Conservation (phyloP, 2,113 vertebrate species). For the Nasalis larvatus region DNA sequence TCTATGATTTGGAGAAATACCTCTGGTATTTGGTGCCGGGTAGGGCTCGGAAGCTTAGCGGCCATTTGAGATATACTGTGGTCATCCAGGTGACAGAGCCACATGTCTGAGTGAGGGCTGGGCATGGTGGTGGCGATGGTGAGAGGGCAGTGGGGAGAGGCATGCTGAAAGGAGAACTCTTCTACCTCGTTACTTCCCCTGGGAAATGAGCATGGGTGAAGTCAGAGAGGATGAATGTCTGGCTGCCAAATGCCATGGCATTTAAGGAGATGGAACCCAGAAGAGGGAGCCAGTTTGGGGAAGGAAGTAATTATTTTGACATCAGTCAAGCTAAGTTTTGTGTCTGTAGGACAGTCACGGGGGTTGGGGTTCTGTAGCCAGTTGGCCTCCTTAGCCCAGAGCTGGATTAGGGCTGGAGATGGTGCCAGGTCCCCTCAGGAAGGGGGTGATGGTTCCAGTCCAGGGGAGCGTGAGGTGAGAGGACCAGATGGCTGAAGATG, state of each 20-base stretch:
- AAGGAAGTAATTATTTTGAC: not conserved
- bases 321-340: not conserved
- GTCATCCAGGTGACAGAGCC: not conserved
- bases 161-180: not conserved
- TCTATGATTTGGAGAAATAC: not conserved
- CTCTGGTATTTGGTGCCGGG: not conserved
- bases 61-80: not conserved
- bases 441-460: not conserved
- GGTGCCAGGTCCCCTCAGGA: not conserved
- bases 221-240: not conserved
- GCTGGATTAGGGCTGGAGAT: not conserved
- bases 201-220: not conserved
- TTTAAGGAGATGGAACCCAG: not conserved
- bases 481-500: not conserved
- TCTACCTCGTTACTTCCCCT: not conserved
- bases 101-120: not conserved
- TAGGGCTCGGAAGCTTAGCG: not conserved
- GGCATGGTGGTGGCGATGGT: no score
- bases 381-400: not conserved
- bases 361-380: no score
- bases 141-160: not conserved
- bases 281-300: not conserved
- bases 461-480: not conserved
- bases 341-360: not conserved
- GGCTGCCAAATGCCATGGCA: not conserved